Evolutionary conservation across 1,140 invertebrate genomes (phyloP), one percentile per base, ranked within the genome.

Genomic region (Nasonia vitripennis): DNA sequence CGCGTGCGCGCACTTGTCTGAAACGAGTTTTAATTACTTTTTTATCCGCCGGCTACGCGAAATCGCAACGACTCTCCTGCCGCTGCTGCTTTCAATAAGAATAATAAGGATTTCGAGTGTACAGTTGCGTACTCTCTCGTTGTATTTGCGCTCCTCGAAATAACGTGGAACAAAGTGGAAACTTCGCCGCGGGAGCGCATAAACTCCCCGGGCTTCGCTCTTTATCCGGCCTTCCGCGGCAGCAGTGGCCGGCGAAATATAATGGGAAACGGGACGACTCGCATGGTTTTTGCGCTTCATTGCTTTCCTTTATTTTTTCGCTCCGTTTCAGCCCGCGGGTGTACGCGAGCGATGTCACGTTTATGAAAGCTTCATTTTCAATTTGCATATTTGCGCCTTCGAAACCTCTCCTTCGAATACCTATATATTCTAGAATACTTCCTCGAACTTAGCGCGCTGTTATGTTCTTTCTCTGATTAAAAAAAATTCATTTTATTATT

Each of bases 21-120:
- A 78, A 55, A 78, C 48, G 45, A 78, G 77, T 78, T 78, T 78
- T 78, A 78, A 78, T 78, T 78, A 78, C 77, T 78, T 78, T 78
- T 55, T 78, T 34, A 55, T 78, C 77, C 77, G 48, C 20, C 74
- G 37, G 55, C 55, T 62, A 62, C 55, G 77, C 11, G 10, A 62
- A 78, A 78, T 27, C 31, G 45, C 23, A 12, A 78, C 9, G 34
- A 11, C 41, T 77, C 27, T 34, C 4, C 73, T 75, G 11, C 31
- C 14, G 5, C 73, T 75, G 5, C 37, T 37, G 14, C 34, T 78
- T 55, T 78, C 73, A 78, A 51, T 55, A 51, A 78, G 48, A 62
- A 62, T 78, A 51, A 62, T 78, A 78, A 78, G 48, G 20, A 55
- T 23, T 55, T 45, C 77, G 11, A 55, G 23, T 62, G 31, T 27